Evolutionary conservation across 1,140 invertebrate genomes (phyloP).

Genomic region (Lamellibrachia luymesi): DNA sequence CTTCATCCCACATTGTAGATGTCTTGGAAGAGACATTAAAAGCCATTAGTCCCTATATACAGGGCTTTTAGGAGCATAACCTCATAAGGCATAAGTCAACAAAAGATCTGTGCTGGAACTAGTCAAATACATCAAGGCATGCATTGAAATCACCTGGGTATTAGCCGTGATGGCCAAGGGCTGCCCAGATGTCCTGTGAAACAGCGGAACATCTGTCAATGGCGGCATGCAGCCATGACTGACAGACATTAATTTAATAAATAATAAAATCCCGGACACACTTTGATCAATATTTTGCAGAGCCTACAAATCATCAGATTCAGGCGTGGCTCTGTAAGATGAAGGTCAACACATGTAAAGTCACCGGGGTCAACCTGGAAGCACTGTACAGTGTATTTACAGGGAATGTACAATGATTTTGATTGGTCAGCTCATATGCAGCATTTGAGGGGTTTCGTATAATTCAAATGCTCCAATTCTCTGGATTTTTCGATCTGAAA

Average conservation of each 20-base stretch:
- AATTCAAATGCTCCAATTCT: no score
- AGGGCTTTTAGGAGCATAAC: no score
- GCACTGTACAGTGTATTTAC: no score
- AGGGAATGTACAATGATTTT: no score
- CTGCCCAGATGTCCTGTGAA: neutral
- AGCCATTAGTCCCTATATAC: no score
- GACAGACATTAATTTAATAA: neutral
- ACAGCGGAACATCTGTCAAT: neutral
- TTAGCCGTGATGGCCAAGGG: neutral
- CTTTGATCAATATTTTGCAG: neutral
- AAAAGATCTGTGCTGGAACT: no score
- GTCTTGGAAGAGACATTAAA: no score
- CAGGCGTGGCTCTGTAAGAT: neutral
- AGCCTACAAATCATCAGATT: neutral
- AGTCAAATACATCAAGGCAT: neutral
- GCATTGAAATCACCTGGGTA: neutral
- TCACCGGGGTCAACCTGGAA: neutral
- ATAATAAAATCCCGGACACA: neutral
- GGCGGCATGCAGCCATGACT: neutral
- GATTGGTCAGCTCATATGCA: no score
- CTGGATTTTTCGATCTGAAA: no score
- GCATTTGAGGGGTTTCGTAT: no score
- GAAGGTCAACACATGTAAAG: neutral
- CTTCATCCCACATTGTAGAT: no score
- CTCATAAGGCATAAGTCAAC: no score